These are phyloP conservation scores for Alloscopus bannaensis DNA, from an alignment of 2,888 invertebrate species.

Conservation along the genomic window DNA sequence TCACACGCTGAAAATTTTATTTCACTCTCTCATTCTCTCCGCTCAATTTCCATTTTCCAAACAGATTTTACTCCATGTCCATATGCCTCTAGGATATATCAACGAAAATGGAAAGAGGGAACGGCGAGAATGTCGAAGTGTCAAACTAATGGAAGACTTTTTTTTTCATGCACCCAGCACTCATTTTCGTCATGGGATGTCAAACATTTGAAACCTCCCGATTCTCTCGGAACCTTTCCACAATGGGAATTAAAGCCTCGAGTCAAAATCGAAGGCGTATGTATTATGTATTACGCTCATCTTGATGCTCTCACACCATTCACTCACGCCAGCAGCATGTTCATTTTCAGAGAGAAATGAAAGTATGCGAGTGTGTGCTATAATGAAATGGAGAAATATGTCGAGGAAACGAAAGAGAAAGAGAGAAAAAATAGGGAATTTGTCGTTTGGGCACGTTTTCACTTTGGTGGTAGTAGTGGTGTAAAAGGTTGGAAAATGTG, in stretches of 20 bases:
- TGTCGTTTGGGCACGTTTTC: slow-evolving; percentile 58
- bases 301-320: slow-evolving; percentile 22
- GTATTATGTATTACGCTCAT: not conserved
- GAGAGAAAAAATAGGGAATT: slow-evolving; percentile 42
- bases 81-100: slow-evolving; percentile 21
- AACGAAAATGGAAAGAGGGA: not conserved
- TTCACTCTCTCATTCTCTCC: not conserved
- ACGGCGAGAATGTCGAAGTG: slow-evolving; percentile 21
- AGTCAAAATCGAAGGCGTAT: not conserved
- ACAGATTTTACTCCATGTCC: slow-evolving; percentile 7
- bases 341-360: slow-evolving; percentile 41
- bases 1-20: slow-evolving; percentile 27
- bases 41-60: no score
- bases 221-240: slow-evolving; percentile 61
- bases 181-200: slow-evolving; percentile 59
- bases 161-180: no score
- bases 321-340: slow-evolving; percentile 19
- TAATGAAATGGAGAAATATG: slow-evolving; percentile 52
- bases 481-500: slow-evolving; percentile 68
- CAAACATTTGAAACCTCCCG: slow-evolving; percentile 61
- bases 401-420: slow-evolving; percentile 24
- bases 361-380: slow-evolving; percentile 42
- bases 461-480: no score
- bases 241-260: slow-evolving; percentile 31
- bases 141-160: slow-evolving; percentile 60